phyloP scores from a whole-genome alignment of 2,797 vertebrate genomes.

The Poecilia velifera region DNA sequence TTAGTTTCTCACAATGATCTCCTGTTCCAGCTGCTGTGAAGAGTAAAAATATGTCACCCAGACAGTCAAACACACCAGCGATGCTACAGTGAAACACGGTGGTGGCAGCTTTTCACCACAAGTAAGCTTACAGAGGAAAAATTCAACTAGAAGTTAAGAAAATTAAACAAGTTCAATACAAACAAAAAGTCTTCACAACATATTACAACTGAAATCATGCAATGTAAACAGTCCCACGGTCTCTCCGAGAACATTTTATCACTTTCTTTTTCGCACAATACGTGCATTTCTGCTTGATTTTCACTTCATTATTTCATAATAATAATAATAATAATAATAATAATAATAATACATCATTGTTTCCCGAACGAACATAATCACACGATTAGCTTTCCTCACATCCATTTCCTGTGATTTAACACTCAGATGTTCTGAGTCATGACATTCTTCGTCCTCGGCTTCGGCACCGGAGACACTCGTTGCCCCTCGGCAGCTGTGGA shows the following conservation, averaged over 20 bases:
- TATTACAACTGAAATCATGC: neutral
- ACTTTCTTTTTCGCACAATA: neutral
- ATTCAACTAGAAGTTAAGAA: neutral
- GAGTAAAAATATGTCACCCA: neutral
- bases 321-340: too few relatives aligned
- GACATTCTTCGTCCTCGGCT: slow-evolving; percentile 67
- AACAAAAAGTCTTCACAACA: neutral
- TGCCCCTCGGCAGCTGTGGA: slow-evolving; percentile 10
- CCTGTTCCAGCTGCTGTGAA: neutral
- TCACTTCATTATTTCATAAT: neutral
- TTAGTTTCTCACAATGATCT: neutral
- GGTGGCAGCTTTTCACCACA: neutral
- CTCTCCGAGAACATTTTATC: neutral
- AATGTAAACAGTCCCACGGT: neutral
- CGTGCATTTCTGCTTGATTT: neutral
- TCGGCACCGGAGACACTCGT: slow-evolving; percentile 68
- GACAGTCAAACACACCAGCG: neutral
- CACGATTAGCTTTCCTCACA: neutral
- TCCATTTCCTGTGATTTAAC: neutral
- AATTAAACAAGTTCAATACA: neutral
- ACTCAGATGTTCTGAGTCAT: slow-evolving; percentile 36
- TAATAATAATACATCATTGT: neutral
- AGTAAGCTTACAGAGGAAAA: neutral
- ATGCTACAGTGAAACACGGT: neutral
- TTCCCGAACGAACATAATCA: neutral